These are phyloP conservation scores for Montipora capitata DNA, from an alignment of 92 coral and sea anemone genomes.

Conservation along the genomic window DNA sequence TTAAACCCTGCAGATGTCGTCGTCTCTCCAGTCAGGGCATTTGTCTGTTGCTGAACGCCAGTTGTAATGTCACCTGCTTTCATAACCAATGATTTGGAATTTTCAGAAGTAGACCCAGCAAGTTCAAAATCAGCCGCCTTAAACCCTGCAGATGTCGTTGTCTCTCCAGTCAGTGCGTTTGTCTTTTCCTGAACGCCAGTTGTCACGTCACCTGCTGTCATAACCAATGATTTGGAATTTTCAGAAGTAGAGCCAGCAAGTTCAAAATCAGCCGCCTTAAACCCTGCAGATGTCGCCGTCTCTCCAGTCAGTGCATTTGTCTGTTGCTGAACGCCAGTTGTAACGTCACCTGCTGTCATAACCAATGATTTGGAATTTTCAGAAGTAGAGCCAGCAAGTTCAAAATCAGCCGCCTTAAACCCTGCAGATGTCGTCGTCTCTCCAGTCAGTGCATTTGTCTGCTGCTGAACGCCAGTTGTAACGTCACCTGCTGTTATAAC, in stretches of 20 bases:
- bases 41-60: not conserved
- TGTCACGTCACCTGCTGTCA: conserved; percentile 19
- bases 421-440: conserved; percentile 15
- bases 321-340: conserved; percentile 20
- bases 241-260: conserved; percentile 24
- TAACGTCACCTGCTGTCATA: conserved; percentile 18
- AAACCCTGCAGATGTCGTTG: conserved; percentile 15
- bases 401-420: conserved; percentile 6
- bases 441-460: conserved; percentile 35
- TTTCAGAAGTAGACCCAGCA: not conserved
- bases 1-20: conserved; percentile 23
- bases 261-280: conserved; percentile 7
- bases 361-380: not conserved
- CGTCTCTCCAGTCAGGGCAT: conserved; percentile 16
- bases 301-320: conserved; percentile 28
- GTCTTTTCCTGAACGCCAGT: not conserved
- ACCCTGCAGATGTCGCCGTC: not conserved
- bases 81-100: not conserved
- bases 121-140: not conserved
- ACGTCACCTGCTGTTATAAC: conserved; percentile 19
- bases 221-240: conserved; percentile 19
- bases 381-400: conserved; percentile 14
- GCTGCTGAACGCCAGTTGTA: conserved; percentile 4
- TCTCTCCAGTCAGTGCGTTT: conserved; percentile 1
- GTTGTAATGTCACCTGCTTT: conserved; percentile 33